Evolutionary conservation across 2,888 invertebrate genomes (phyloP).

Genomic region (Isotomurus palustris): DNA sequence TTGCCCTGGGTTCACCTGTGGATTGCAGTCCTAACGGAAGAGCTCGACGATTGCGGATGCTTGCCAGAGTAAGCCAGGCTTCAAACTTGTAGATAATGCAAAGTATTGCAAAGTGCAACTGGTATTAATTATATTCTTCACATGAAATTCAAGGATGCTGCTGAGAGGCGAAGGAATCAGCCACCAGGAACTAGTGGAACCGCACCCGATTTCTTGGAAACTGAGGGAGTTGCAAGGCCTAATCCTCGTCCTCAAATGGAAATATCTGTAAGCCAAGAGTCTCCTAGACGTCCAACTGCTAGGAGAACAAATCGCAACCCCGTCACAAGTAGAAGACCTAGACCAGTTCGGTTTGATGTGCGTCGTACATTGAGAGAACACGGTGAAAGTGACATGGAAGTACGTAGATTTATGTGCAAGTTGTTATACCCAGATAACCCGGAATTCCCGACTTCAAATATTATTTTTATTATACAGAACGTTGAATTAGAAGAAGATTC

Average conservation of each 20-base stretch:
- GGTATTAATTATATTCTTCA: neutral
- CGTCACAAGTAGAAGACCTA: neutral
- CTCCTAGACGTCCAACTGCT: slow-evolving; percentile 11
- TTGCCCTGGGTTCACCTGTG: neutral
- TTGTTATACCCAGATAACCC: too few relatives aligned
- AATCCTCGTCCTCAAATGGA: slow-evolving; percentile 44
- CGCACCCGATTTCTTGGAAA: slow-evolving; percentile 14
- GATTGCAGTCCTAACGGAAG: slow-evolving; percentile 23
- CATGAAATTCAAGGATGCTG: too few relatives aligned
- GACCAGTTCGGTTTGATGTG: slow-evolving; percentile 34
- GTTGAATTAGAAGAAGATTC: slow-evolving; percentile 23
- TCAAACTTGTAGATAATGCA: neutral
- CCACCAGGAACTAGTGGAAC: slow-evolving; percentile 8
- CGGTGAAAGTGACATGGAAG: slow-evolving; percentile 37
- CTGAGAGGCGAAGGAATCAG: slow-evolving; percentile 22
- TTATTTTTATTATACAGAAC: neutral
- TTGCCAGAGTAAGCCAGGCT: slow-evolving; percentile 29
- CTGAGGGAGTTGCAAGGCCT: slow-evolving; percentile 43
- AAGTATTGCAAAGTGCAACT: neutral
- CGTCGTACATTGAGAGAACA: slow-evolving; percentile 32
- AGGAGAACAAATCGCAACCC: neutral
- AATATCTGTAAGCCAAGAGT: slow-evolving; percentile 40
- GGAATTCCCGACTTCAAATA: neutral
- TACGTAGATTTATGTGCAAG: slow-evolving; percentile 8
- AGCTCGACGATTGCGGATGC: slow-evolving; percentile 30